These are phyloP conservation scores for Phrynocephalus versicolor DNA, from an alignment of 2,113 vertebrate species.

Conservation along the genomic window DNA sequence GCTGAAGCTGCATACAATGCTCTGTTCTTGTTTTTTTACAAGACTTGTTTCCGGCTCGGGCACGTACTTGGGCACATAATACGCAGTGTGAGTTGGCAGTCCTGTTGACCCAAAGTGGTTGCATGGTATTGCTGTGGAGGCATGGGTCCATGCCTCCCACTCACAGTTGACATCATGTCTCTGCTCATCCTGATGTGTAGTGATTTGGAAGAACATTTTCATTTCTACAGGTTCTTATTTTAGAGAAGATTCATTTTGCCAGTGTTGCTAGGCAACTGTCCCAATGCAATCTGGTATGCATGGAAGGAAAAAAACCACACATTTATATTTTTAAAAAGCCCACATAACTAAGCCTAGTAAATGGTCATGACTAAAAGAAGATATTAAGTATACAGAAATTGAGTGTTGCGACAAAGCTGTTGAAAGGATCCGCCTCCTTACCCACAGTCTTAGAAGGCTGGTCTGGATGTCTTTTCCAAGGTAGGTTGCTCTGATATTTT, in stretches of 20 bases:
- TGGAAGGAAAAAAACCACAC: not conserved
- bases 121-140: not conserved
- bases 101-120: not conserved
- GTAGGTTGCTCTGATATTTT: not conserved
- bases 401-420: not conserved
- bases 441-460: not conserved
- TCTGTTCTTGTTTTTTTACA: not conserved
- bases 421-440: not conserved
- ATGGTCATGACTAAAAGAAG: not conserved
- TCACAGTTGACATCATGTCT: not conserved
- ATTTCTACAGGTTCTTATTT: constrained; percentile 5
- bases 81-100: not conserved
- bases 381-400: not conserved
- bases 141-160: too few species aligned
- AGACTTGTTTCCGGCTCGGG: too few species aligned
- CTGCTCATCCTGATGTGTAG: not conserved
- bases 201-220: not conserved
- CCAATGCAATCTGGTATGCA: not conserved
- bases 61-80: too few species aligned
- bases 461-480: not conserved
- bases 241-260: constrained; percentile 4
- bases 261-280: not conserved
- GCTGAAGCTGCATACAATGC: not conserved
- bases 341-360: not conserved
- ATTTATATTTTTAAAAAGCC: not conserved